Evolutionary conservation across 2,113 vertebrate genomes (phyloP), one percentile per base, ranked within the genome.

Genomic region (Zosterops japonicus): DNA sequence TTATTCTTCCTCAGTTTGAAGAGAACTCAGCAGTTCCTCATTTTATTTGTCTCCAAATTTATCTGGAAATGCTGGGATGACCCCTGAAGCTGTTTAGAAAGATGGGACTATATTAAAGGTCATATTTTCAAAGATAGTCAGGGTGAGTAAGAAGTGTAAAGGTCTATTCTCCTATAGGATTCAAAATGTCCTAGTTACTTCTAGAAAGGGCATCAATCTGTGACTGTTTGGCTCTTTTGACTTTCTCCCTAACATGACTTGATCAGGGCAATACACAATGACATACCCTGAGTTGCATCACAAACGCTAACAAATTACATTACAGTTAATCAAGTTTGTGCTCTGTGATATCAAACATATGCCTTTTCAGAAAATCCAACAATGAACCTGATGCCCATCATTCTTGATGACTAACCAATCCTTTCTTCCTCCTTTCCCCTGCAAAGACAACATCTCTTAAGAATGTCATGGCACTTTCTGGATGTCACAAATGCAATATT

Each of bases 291-390:
- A 85, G 42, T 63, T 90, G 83, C 78, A 83, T 90, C 82, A 93
- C 55, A 83, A 93, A 50, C 81, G 52, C 76, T 63, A 95, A 87
- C 33, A 71, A 83, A 88, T 89, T 77, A 80, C 6, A 31, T 93
- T 81, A 88, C 7, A 83, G 85, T 18, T 93, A 95, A 93, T 94
- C 17, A 53, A 35, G 41, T 84, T 91, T 92, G 31, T 49, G 35
- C 18, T 60, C 15, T 64, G 3, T 70, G 70, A 86, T 79, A 78
- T 55, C 90, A 95, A 60, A 20, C 44, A 87, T 9, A 55, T 89
- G 47, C 35, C 28, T 89, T 87, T 82, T 21, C 52, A 79, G 46
- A 89, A 95, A 80, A 65, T 47, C 41, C 49, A 87, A 13, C 53
- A 56, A 46, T 52, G 36, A 93, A 55, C 9, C 22, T 31, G 33